Percentiles rank a stretch among this genome's conserved stretches.
These are phyloP conservation scores for Sycophaga agraensis DNA, from an alignment of 1,140 invertebrate genomes.

Conservation along the genomic window DNA sequence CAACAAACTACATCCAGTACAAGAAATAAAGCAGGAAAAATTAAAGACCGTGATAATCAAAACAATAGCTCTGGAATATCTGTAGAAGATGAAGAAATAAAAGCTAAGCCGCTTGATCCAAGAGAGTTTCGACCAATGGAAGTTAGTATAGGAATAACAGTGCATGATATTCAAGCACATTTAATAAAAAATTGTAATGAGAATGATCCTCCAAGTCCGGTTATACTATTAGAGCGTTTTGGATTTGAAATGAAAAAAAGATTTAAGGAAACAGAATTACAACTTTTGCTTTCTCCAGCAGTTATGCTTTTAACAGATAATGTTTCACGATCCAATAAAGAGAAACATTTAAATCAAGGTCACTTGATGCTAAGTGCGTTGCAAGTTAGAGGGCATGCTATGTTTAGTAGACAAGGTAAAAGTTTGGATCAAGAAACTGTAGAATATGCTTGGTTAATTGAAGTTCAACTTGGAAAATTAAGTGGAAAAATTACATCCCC, in stretches of 20 bases:
- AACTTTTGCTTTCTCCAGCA: slow-evolving; percentile 87
- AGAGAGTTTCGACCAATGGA: slow-evolving; percentile 84
- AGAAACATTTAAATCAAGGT: slow-evolving; percentile 82
- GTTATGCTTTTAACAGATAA: slow-evolving; percentile 79
- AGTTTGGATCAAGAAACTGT: slow-evolving; percentile 89
- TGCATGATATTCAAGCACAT: slow-evolving; percentile 94
- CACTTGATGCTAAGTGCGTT: slow-evolving; percentile 87
- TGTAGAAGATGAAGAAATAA: slow-evolving; percentile 59
- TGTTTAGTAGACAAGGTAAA: slow-evolving; percentile 92
- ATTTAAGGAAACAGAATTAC: slow-evolving; percentile 87
- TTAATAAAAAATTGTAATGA: slow-evolving; percentile 86
- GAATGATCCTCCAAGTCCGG: slow-evolving; percentile 85
- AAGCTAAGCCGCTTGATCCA: slow-evolving; percentile 74
- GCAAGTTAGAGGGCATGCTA: slow-evolving; percentile 91
- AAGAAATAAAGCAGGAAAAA: slow-evolving; percentile 41
- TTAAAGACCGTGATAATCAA: slow-evolving; percentile 57
- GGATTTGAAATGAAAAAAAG: slow-evolving; percentile 96
- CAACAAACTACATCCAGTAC: slow-evolving; percentile 60
- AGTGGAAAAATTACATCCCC: slow-evolving; percentile 78
- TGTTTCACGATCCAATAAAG: slow-evolving; percentile 65
- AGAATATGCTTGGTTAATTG: slow-evolving; percentile 94
- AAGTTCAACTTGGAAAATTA: slow-evolving; percentile 79
- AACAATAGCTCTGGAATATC: slow-evolving; percentile 55
- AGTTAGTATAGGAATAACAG: slow-evolving; percentile 89
- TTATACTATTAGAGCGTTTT: slow-evolving; percentile 85